phyloP scores from a whole-genome alignment of 2,888 invertebrate genomes.

The Parasteatoda lunata region DNA sequence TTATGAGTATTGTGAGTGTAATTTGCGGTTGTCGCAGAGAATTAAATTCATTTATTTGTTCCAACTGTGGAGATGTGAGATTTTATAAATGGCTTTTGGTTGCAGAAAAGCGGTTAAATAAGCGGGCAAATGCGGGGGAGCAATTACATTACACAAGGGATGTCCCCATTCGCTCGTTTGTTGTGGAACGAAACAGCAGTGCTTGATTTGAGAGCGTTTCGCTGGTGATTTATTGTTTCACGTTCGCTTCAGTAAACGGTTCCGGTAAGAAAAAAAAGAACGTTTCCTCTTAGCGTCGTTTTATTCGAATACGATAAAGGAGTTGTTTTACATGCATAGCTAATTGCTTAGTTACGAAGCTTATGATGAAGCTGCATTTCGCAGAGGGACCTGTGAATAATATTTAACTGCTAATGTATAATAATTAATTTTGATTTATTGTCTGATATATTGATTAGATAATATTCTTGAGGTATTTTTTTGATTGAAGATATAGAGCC shows the following conservation, averaged over 20 bases:
- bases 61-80: neutral
- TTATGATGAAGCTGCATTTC: too few species aligned
- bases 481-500: too few species aligned
- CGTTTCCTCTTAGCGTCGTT: neutral
- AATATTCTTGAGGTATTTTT: too few species aligned
- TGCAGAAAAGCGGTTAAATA: neutral
- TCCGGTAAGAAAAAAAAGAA: neutral
- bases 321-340: neutral
- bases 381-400: too few species aligned
- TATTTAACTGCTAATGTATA: too few species aligned
- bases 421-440: too few species aligned
- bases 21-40: conserved; percentile 59
- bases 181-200: neutral
- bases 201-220: neutral
- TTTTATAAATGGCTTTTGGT: conserved; percentile 55
- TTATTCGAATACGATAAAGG: neutral
- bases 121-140: neutral
- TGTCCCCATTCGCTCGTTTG: neutral
- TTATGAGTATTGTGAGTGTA: conserved; percentile 63
- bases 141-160: conserved; percentile 28
- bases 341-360: neutral
- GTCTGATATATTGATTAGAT: too few species aligned
- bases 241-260: neutral
- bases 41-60: conserved; percentile 65
- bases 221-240: neutral